Percentiles rank a stretch among this genome's conserved stretches.
Conservation (phyloP, 2,113 vertebrate genomes). For the Sinocyclocheilus maitianheensis region DNA sequence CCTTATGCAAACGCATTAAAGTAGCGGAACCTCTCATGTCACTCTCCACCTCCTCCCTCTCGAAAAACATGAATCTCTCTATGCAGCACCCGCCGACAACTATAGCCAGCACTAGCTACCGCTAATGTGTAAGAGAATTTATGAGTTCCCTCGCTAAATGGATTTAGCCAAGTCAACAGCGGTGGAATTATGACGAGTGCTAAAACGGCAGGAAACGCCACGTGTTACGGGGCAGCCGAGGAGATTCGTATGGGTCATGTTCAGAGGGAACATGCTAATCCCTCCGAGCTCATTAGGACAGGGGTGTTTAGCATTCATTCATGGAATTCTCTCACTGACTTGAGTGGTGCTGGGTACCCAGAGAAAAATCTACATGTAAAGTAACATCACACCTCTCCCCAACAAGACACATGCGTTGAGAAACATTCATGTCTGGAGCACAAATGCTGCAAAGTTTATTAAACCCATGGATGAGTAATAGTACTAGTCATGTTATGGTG, state of each 20-base stretch:
- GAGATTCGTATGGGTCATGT: background rate
- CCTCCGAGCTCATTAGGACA: constrained; percentile 35
- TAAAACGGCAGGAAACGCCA: background rate
- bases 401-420: background rate
- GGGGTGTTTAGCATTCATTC: constrained; percentile 32
- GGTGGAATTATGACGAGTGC: background rate
- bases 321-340: constrained; percentile 27
- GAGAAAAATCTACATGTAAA: background rate
- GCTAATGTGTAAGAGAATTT: background rate
- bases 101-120: background rate
- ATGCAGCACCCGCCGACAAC: background rate
- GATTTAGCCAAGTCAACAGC: constrained; percentile 29
- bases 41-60: constrained; percentile 4
- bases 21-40: background rate
- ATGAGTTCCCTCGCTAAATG: constrained; percentile 1
- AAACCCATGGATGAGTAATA: constrained; percentile 1
- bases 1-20: constrained; percentile 8
- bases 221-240: background rate
- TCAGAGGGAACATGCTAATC: constrained; percentile 39
- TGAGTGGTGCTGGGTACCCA: background rate
- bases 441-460: background rate
- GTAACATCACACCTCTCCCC: background rate
- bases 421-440: background rate
- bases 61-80: background rate
- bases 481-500: background rate